These are phyloP conservation scores for Picus viridis DNA, from an alignment of 2,797 vertebrate species.

Conservation along the genomic window DNA sequence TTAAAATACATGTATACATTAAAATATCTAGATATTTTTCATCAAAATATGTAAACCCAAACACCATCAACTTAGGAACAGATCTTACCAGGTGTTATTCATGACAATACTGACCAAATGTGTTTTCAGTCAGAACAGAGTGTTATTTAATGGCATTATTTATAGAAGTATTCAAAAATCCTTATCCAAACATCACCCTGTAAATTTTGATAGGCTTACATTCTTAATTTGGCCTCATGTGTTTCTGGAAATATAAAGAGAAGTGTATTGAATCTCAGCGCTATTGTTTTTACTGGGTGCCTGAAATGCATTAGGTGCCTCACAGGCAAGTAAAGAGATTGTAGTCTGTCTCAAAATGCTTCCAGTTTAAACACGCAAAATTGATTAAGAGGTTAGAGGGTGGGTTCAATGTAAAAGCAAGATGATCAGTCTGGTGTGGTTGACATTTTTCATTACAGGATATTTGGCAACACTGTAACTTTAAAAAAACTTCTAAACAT, in stretches of 20 bases:
- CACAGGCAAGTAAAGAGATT: not conserved
- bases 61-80: not conserved
- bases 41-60: not conserved
- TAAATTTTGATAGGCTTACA: not conserved
- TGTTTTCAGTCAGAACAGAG: not conserved
- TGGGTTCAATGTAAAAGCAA: not conserved
- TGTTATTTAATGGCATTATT: not conserved
- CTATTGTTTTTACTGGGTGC: not conserved
- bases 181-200: not conserved
- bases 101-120: not conserved
- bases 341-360: not conserved
- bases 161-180: not conserved
- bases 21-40: not conserved
- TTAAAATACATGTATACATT: not conserved
- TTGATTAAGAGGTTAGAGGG: not conserved
- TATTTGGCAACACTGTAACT: not conserved
- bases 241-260: not conserved
- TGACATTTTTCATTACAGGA: not conserved
- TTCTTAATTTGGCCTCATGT: not conserved
- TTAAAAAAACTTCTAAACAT: not conserved
- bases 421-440: not conserved
- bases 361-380: slow-evolving; percentile 33
- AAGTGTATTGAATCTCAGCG: not conserved
- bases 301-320: not conserved
- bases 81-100: not conserved